These are phyloP conservation scores for Drosophila conformis DNA, from an alignment of 2,888 invertebrate genomes.

Conservation along the genomic window DNA sequence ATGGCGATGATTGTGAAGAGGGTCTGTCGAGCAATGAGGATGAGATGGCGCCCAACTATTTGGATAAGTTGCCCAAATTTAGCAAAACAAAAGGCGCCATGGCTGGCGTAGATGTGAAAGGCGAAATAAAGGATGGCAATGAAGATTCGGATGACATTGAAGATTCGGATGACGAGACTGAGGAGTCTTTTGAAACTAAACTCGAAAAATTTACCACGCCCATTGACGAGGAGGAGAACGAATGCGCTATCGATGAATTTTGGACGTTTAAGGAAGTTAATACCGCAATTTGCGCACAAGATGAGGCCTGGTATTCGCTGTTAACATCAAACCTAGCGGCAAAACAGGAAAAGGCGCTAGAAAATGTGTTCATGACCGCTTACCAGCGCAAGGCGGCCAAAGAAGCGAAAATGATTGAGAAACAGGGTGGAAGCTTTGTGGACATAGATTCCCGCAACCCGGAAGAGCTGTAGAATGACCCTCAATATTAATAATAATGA, in stretches of 20 bases:
- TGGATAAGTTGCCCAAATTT: conserved; percentile 88
- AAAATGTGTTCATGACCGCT: conserved; percentile 94
- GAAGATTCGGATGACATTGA: conserved; percentile 88
- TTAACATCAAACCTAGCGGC: conserved; percentile 91
- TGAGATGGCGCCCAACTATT: conserved; percentile 93
- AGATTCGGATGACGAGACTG: conserved; percentile 90
- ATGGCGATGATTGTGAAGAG: conserved; percentile 92
- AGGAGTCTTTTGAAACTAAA: conserved; percentile 87
- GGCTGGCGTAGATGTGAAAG: conserved; percentile 88
- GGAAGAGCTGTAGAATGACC: too few relatives aligned
- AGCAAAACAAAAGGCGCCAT: conserved; percentile 88
- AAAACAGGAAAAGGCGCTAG: conserved; percentile 93
- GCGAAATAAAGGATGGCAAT: conserved; percentile 87
- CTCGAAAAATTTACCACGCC: too few relatives aligned
- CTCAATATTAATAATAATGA: too few relatives aligned
- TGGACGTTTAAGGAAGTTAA: conserved; percentile 95
- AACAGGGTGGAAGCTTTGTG: conserved; percentile 90
- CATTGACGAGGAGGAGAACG: too few relatives aligned
- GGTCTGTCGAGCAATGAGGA: conserved; percentile 97
- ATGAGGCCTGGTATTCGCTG: conserved; percentile 93
- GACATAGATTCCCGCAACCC: too few relatives aligned
- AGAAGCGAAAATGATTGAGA: conserved; percentile 97
- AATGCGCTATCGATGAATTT: conserved; percentile 82
- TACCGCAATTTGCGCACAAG: conserved; percentile 88
- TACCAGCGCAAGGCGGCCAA: conserved; percentile 94